phyloP scores from a whole-genome alignment of 2,797 vertebrate species.

The Triplophysa yarkandensis region DNA sequence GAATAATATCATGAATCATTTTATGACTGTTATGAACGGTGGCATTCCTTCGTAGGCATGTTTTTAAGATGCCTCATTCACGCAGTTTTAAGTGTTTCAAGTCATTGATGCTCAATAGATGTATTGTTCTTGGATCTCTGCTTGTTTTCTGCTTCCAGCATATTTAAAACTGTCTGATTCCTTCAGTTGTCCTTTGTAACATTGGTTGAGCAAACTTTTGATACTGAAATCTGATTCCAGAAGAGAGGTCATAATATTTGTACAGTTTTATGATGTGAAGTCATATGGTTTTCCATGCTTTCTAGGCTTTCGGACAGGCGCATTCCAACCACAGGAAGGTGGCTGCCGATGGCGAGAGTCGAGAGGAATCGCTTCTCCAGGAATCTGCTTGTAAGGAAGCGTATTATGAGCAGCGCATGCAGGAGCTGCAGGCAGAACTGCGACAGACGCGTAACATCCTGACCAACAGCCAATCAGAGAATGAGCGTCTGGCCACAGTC shows the following conservation, averaged over 20 bases:
- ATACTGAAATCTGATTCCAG: too few relatives aligned
- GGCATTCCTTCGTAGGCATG: too few relatives aligned
- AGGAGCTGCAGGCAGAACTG: constrained; percentile 92
- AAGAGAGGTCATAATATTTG: not conserved
- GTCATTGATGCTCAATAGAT: too few relatives aligned
- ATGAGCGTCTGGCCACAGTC: constrained; percentile 86
- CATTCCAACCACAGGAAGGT: constrained; percentile 96
- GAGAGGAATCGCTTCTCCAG: constrained; percentile 94
- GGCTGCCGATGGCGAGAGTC: constrained; percentile 94
- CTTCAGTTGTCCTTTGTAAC: too few relatives aligned
- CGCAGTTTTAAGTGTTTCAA: too few relatives aligned
- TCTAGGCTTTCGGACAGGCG: constrained; percentile 93
- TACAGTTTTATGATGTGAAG: not conserved
- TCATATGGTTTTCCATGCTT: not conserved
- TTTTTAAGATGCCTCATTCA: too few relatives aligned
- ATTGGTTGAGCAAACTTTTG: too few relatives aligned
- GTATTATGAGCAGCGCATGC: constrained; percentile 89
- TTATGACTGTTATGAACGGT: too few relatives aligned
- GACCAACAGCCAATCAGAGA: constrained; percentile 86
- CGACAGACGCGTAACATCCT: constrained; percentile 85
- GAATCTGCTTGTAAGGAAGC: constrained; percentile 97
- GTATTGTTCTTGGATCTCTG: too few relatives aligned
- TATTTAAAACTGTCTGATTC: too few relatives aligned
- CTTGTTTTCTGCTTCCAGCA: too few relatives aligned
- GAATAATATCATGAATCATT: too few relatives aligned